These are phyloP conservation scores for Gavialis gangeticus DNA, from an alignment of 2,113 vertebrate genomes.

Conservation along the genomic window DNA sequence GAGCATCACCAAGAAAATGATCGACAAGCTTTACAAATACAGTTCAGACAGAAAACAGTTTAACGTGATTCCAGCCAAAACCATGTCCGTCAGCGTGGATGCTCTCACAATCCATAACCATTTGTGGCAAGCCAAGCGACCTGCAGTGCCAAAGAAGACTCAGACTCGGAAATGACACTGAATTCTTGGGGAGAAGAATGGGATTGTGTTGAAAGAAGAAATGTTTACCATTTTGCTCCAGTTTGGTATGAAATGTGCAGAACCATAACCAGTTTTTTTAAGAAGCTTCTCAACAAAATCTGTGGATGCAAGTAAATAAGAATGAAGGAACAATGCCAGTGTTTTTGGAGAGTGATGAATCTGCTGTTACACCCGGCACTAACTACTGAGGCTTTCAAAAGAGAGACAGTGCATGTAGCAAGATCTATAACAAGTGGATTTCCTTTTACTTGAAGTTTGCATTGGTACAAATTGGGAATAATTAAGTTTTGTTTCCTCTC, in stretches of 20 bases:
- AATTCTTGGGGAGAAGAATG: neutral
- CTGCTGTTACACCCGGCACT: slow-evolving; percentile 65
- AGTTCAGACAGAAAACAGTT: slow-evolving; percentile 98
- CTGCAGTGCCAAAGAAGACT: slow-evolving; percentile 88
- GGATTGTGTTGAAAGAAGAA: neutral
- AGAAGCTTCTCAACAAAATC: slow-evolving; percentile 35
- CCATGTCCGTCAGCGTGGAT: slow-evolving; percentile 94
- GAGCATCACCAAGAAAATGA: slow-evolving; percentile 92
- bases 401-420: slow-evolving; percentile 77
- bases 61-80: slow-evolving; percentile 92
- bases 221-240: slow-evolving; percentile 37
- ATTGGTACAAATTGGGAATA: slow-evolving; percentile 77
- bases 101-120: slow-evolving; percentile 96
- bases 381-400: slow-evolving; percentile 69
- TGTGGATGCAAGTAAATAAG: neutral
- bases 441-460: slow-evolving; percentile 87
- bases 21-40: slow-evolving; percentile 97
- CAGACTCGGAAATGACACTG: slow-evolving; percentile 80
- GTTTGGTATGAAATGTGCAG: slow-evolving; percentile 62
- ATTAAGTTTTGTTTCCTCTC: slow-evolving; percentile 23
- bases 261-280: slow-evolving; percentile 49
- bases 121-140: slow-evolving; percentile 94
- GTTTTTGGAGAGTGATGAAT: slow-evolving; percentile 35
- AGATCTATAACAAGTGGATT: slow-evolving; percentile 69
- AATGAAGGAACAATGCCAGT: slow-evolving; percentile 35